Evolutionary conservation across 2,797 vertebrate genomes (phyloP), one percentile per base, ranked within the genome.

Genomic region (Pitangus sulphuratus): DNA sequence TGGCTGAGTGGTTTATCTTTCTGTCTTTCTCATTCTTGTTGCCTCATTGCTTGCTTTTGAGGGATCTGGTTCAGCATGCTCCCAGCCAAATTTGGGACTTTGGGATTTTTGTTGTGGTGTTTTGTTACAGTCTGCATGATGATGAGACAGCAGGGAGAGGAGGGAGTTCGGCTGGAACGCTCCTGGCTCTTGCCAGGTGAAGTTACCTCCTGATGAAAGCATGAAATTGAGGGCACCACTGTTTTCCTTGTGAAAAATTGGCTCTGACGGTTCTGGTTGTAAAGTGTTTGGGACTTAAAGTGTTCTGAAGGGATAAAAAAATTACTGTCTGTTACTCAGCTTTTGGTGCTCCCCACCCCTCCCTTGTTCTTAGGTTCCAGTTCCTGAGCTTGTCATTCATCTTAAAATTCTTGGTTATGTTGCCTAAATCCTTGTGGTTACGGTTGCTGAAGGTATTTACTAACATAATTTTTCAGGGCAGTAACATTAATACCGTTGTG

Each of bases 401-500:
- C 50, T 62, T 76, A 21, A 84, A 64, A 57, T 71, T 68, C 56
- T 35, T 39, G 12, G 6, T 83, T 87, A 15, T 26, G 12, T 82
- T 80, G 30, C 19, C 21, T 12, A 7, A 39, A 19, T 88, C 50
- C 44, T 71, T 62, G 4, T 2, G 64, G n/a, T 75, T 76, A 7
- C 12, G 7, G 57, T 66, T 81, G 51, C 47, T 81, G 82, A 71
- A 71, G 68, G 25, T 92, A 22, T 85, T 93, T 89, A 14, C 53
- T 54, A 9, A 57, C 28, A 21, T 77, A 42, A 14, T 79, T 88
- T 91, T 88, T 64, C n/a, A 70, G 25, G 12, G 6, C 9, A 15
- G 16, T 76, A 81, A 56, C 0, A 0, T 40, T 83, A 47, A 19
- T 68, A 19, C 17, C 0, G 1, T 50, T 42, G 22, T 33, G 37